These are phyloP conservation scores for Cyclura pinguis DNA, from an alignment of 2,797 vertebrate species.

Conservation along the genomic window DNA sequence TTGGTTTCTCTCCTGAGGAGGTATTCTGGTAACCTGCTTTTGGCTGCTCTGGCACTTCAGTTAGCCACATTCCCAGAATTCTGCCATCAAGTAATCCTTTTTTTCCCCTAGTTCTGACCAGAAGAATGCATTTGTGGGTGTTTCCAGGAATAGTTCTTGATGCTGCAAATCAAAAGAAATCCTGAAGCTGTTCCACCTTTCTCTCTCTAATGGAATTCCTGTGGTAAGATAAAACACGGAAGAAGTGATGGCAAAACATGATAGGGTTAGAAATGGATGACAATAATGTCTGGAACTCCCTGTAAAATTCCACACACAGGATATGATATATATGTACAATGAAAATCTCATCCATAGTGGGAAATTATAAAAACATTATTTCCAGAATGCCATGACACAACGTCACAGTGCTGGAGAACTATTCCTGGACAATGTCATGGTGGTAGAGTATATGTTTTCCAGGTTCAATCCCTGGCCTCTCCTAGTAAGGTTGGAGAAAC, in stretches of 20 bases:
- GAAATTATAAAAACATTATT: background rate
- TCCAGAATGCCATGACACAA: background rate
- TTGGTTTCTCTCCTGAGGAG: too few species aligned
- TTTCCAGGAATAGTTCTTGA: background rate
- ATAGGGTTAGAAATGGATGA: background rate
- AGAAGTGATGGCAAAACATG: background rate
- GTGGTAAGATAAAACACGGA: background rate
- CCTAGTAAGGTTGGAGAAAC: background rate
- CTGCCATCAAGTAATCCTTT: constrained; percentile 16
- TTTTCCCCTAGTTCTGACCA: background rate
- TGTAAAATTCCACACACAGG: background rate
- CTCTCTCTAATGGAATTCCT: background rate
- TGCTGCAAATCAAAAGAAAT: background rate
- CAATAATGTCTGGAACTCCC: background rate
- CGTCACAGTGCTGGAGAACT: background rate
- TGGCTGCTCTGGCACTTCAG: too few species aligned
- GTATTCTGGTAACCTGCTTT: too few species aligned
- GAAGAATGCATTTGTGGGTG: background rate
- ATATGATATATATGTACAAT: background rate
- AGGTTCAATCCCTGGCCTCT: background rate
- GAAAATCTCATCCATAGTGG: background rate
- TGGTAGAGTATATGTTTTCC: background rate
- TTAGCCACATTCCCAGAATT: too few species aligned
- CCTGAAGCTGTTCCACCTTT: background rate
- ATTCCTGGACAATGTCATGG: background rate